Conservation (phyloP, 2,888 invertebrate species). For the Hirtodrosophila histrioides region DNA sequence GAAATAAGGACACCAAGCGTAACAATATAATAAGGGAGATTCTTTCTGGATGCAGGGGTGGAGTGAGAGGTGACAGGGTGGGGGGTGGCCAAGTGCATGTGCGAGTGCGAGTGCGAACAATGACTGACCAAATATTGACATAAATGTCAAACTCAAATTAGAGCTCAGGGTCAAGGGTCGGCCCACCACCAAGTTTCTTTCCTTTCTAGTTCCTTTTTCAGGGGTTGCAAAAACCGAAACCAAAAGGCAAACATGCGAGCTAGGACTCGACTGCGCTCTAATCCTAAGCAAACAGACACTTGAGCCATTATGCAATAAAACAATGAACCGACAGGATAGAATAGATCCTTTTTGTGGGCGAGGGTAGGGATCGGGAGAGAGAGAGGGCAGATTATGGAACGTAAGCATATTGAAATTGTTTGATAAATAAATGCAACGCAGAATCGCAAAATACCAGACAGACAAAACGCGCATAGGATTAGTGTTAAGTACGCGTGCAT, state of each 20-base stretch:
- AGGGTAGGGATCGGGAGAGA: conserved; percentile 3
- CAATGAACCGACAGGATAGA: conserved; percentile 43
- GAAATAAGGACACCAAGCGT: conserved; percentile 71
- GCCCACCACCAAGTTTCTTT: conserved; percentile 15
- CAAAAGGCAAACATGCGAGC: conserved; percentile 56
- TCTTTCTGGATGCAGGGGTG: background rate
- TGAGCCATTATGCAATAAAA: conserved; percentile 76
- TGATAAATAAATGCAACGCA: conserved; percentile 74
- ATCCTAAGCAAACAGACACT: conserved; percentile 72
- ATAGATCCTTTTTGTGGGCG: background rate
- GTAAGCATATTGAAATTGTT: conserved; percentile 77
- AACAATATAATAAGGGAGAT: conserved; percentile 72
- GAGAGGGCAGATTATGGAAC: conserved; percentile 51
- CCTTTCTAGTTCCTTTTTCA: background rate
- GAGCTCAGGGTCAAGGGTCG: conserved; percentile 80
- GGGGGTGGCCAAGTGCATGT: conserved; percentile 32
- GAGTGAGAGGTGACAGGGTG: background rate
- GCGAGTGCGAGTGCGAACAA: conserved; percentile 67
- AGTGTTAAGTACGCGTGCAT: conserved; percentile 52
- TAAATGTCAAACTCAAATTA: conserved; percentile 81
- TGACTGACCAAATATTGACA: conserved; percentile 81
- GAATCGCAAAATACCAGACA: conserved; percentile 26
- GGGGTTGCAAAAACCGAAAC: conserved; percentile 47
- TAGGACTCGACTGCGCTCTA: conserved; percentile 53
- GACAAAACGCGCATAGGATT: conserved; percentile 50